Conservation (phyloP, 2,797 vertebrate genomes). For the Knipowitschia caucasica region DNA sequence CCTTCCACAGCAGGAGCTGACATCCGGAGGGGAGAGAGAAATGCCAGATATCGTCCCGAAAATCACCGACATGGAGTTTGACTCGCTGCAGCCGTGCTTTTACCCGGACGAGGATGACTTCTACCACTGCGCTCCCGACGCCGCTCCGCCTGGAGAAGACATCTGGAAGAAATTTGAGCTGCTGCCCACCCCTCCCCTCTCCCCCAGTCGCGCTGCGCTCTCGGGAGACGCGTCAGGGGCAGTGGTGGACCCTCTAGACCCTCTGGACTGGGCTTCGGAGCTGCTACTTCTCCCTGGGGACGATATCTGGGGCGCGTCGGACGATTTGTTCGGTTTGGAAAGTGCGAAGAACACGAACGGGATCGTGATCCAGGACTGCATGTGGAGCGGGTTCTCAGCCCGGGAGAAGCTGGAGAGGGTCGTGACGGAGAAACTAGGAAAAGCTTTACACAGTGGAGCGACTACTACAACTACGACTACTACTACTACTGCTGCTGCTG, state of each 20-base stretch:
- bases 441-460: slow-evolving; percentile 56
- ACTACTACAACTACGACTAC: not conserved
- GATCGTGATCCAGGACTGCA: slow-evolving; percentile 97
- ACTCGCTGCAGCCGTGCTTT: slow-evolving; percentile 97
- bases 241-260: slow-evolving; percentile 68
- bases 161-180: slow-evolving; percentile 99
- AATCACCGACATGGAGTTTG: slow-evolving; percentile 95
- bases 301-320: slow-evolving; percentile 84
- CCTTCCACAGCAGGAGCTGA: slow-evolving; percentile 44
- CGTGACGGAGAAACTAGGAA: slow-evolving; percentile 89
- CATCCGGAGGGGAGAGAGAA: slow-evolving; percentile 49
- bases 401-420: slow-evolving; percentile 92
- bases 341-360: slow-evolving; percentile 81
- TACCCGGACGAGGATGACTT: slow-evolving; percentile 98
- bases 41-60: slow-evolving; percentile 92
- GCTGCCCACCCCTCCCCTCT: slow-evolving; percentile 91
- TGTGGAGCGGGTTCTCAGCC: slow-evolving; percentile 98
- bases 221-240: slow-evolving; percentile 79
- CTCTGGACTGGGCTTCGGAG: slow-evolving; percentile 90
- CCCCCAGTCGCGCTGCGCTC: slow-evolving; percentile 87
- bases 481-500: too few species aligned
- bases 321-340: slow-evolving; percentile 82
- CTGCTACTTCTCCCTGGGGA: slow-evolving; percentile 87
- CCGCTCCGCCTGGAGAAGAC: slow-evolving; percentile 95
- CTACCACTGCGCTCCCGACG: slow-evolving; percentile 94